phyloP scores from a whole-genome alignment of 2,113 vertebrate genomes.

The Rattus rattus region DNA sequence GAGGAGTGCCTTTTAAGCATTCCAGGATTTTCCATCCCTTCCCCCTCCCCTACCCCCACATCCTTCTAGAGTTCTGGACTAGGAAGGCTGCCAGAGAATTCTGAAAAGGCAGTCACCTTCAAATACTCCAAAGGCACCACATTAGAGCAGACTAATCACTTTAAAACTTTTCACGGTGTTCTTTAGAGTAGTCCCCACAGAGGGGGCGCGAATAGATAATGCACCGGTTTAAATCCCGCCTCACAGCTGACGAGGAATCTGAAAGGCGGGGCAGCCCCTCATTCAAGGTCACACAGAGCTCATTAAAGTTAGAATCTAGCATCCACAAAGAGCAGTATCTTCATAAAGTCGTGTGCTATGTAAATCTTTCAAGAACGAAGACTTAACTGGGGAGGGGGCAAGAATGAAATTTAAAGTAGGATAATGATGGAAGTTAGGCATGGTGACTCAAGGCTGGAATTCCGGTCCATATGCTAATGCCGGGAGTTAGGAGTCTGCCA shows the following conservation, averaged over 20 bases:
- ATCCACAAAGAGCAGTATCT: background rate
- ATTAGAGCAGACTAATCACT: background rate
- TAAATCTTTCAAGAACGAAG: slow-evolving; percentile 38
- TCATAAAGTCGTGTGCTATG: background rate
- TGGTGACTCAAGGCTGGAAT: background rate
- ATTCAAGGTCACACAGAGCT: background rate
- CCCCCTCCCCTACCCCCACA: too few species aligned
- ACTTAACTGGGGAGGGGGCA: background rate
- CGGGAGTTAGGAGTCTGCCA: too few species aligned
- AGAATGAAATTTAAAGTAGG: background rate
- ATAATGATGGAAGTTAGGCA: background rate
- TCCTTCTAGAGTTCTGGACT: background rate
- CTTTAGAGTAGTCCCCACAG: background rate
- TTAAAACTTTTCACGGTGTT: background rate
- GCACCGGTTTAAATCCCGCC: background rate
- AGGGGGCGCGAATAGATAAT: background rate
- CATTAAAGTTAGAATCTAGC: slow-evolving; percentile 15
- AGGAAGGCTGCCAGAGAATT: background rate
- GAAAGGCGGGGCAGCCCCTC: background rate
- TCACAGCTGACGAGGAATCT: background rate
- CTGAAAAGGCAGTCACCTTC: background rate
- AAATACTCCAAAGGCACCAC: background rate
- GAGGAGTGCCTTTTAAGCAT: background rate
- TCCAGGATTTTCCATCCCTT: background rate
- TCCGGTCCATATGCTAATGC: background rate